A percentile compares a stretch with the other conserved stretches of the same genome.
phyloP scores from a whole-genome alignment of 2,113 vertebrate species.

The Rattus norvegicus region DNA sequence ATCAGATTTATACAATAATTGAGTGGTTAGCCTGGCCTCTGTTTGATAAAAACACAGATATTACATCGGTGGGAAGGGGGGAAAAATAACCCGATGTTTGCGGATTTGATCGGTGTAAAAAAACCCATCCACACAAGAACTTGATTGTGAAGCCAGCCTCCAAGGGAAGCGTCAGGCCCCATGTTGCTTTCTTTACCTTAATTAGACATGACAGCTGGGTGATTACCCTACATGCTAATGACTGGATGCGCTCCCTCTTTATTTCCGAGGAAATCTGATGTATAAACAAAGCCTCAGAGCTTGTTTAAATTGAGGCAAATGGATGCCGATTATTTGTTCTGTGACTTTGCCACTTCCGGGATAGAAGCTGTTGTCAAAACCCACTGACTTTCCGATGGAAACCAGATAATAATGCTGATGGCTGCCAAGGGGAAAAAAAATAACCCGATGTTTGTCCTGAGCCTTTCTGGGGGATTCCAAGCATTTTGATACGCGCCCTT shows the following conservation, averaged over 20 bases:
- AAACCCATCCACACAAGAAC: constrained; percentile 36
- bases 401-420: constrained; percentile 56
- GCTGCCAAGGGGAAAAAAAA: neutral
- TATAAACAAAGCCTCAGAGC: constrained; percentile 57
- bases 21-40: constrained; percentile 57
- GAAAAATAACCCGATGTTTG: constrained; percentile 27
- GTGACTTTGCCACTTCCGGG: constrained; percentile 46
- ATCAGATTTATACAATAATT: constrained; percentile 76
- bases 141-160: constrained; percentile 1
- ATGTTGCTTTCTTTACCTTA: constrained; percentile 38
- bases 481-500: constrained; percentile 54
- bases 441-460: neutral
- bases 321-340: constrained; percentile 58
- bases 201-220: constrained; percentile 60
- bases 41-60: constrained; percentile 65
- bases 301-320: constrained; percentile 52
- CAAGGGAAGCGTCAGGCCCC: neutral
- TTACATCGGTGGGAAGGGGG: constrained; percentile 1
- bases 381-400: constrained; percentile 64
- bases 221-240: constrained; percentile 55
- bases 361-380: constrained; percentile 57
- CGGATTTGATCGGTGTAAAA: constrained; percentile 47
- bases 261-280: constrained; percentile 62
- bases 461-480: constrained; percentile 23
- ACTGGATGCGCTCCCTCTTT: constrained; percentile 37